Evolutionary conservation across 2,888 invertebrate genomes (phyloP).

Genomic region (Homarus gammarus): DNA sequence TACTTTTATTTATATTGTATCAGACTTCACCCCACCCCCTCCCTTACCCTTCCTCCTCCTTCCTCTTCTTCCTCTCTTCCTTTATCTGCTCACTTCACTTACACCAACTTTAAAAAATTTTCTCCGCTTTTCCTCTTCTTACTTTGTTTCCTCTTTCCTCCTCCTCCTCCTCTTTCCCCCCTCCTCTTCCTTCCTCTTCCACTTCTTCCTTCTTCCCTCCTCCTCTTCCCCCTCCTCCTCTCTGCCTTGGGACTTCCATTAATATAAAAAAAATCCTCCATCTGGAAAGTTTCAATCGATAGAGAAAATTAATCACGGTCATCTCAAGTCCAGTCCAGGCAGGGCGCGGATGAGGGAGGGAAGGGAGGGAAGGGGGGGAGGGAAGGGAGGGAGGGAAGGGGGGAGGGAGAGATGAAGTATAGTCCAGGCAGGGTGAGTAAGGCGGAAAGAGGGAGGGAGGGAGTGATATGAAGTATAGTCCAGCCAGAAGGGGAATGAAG

Average conservation of each 20-base stretch:
- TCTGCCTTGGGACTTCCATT: not conserved
- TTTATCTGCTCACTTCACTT: not conserved
- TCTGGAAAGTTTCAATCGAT: constrained; percentile 56
- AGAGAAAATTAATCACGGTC: constrained; percentile 57
- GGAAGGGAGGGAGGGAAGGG: not conserved
- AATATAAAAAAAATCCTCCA: constrained; percentile 21
- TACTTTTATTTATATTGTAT: not conserved
- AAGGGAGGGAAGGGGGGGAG: not conserved
- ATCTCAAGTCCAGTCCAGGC: constrained; percentile 35
- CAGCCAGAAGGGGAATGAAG: constrained; percentile 2
- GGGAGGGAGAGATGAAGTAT: not conserved
- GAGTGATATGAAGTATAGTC: too few relatives aligned
- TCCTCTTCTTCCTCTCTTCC: not conserved
- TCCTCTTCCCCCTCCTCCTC: not conserved
- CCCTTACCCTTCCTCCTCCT: not conserved
- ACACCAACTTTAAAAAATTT: too few relatives aligned
- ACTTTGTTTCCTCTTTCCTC: not conserved
- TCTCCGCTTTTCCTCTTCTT: too few relatives aligned
- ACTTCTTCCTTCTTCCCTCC: not conserved
- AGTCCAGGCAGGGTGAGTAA: too few relatives aligned
- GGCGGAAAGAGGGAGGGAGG: constrained; percentile 17
- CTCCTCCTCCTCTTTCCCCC: not conserved
- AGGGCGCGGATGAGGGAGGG: not conserved
- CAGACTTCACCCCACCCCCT: not conserved
- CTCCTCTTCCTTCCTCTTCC: not conserved